A percentile compares a stretch with the other conserved stretches of the same genome.
Conservation (phyloP, 2,797 vertebrate genomes). For the Falco biarmicus region DNA sequence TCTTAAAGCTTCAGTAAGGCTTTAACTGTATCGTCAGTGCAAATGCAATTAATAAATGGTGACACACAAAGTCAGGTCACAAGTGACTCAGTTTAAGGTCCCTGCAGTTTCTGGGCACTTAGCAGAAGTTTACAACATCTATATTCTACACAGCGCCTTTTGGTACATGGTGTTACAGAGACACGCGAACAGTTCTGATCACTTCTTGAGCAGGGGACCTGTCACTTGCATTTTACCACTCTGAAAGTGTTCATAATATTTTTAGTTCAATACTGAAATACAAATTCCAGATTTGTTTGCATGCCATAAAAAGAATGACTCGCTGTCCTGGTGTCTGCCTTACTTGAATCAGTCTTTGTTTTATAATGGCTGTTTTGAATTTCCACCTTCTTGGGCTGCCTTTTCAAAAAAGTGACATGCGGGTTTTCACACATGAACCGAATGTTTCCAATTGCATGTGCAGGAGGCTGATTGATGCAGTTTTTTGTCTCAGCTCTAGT, state of each 20-base stretch:
- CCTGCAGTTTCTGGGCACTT: not conserved
- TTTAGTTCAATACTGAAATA: not conserved
- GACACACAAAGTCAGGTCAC: not conserved
- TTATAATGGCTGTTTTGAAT: not conserved
- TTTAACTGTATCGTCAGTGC: not conserved
- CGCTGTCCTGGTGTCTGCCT: not conserved
- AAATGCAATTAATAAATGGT: not conserved
- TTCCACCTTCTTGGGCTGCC: not conserved
- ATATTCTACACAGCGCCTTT: not conserved
- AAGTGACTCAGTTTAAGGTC: not conserved
- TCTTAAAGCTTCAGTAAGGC: not conserved
- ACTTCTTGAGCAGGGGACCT: not conserved
- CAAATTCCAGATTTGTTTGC: not conserved
- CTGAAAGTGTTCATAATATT: not conserved
- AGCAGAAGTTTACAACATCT: not conserved
- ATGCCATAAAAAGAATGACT: not conserved
- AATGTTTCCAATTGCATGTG: not conserved
- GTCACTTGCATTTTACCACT: not conserved
- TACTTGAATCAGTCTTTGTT: not conserved
- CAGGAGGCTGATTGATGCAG: not conserved
- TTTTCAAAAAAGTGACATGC: not conserved
- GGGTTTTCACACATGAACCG: not conserved
- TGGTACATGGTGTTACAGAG: rapidly evolving
- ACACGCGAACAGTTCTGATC: not conserved
- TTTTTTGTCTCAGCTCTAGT: not conserved